Evolutionary conservation across 1,140 invertebrate species (phyloP).

Genomic region (Medauroidea extradentata): DNA sequence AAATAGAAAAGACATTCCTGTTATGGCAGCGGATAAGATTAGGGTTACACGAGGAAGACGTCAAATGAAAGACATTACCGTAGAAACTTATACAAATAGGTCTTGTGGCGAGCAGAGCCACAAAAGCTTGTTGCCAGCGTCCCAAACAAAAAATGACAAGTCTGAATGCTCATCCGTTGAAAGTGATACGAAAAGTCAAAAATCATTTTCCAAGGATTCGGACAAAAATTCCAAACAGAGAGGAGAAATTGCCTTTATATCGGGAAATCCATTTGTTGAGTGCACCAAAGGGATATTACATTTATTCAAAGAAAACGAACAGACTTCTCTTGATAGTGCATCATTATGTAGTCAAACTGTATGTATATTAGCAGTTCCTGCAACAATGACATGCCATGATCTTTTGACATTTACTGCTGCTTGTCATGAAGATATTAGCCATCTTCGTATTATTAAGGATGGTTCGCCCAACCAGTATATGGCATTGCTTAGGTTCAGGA

Average conservation of each 20-base stretch:
- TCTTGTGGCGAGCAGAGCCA: neutral
- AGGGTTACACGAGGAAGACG: constrained; percentile 5
- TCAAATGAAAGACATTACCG: constrained; percentile 9
- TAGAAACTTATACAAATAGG: constrained; percentile 8
- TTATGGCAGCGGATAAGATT: constrained; percentile 10
- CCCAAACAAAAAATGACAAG: neutral
- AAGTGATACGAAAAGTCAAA: neutral
- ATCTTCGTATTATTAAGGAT: constrained; percentile 87
- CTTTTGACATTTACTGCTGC: constrained; percentile 92
- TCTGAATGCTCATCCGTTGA: neutral
- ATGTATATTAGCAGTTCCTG: constrained; percentile 88
- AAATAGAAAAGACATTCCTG: neutral
- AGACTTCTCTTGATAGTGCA: constrained; percentile 45
- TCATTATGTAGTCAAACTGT: constrained; percentile 76
- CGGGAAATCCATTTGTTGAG: constrained; percentile 96
- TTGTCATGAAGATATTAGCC: constrained; percentile 82
- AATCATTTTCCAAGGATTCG: neutral
- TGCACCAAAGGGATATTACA: constrained; percentile 94
- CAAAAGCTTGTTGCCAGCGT: neutral
- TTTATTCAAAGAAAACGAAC: constrained; percentile 89
- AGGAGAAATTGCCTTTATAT: constrained; percentile 72
- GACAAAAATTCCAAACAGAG: neutral
- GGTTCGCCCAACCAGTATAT: constrained; percentile 92
- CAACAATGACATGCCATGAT: constrained; percentile 89
- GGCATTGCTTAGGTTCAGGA: constrained; percentile 82